Evolutionary conservation across 2,797 vertebrate species (phyloP), one percentile per base, ranked within the genome.

Genomic region (Orestias chungarensis): DNA sequence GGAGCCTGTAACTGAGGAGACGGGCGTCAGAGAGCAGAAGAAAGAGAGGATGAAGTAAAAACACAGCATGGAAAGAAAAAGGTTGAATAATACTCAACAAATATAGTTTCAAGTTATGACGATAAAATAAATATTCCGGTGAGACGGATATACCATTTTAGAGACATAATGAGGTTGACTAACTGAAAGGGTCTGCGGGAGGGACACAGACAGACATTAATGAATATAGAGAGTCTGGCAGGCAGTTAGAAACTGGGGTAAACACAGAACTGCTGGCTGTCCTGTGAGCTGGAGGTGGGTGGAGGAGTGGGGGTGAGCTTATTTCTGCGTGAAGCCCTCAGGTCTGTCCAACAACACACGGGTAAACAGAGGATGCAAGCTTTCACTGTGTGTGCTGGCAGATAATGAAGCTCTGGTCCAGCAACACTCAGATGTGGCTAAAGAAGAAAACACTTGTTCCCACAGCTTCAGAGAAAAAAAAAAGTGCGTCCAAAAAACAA

Each of bases 1-100:
- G 98, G 97, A 71, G 91, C 85, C 86, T 93, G 92, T 77, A 93
- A 33, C 90, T 91, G n/a, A 70, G 70, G 57, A 73, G 42, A 65
- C 33, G 23, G 95, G 94, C n/a, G n/a, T n/a, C n/a, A 17, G 66
- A 62, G 72, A 68, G 17, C 29, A 44, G 65, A 68, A 31, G 54
- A 49, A 64, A 25, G 72, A 44, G 29, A 46, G 47, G 68, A 52
- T 5, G 64, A 42, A 64, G 40, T 62, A 82, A 70, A 82, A 0
- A 68, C 9, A 25, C 8, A 40, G 31, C 6, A 71, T 66, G 42
- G 38, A 49, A 46, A 71, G n/a, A 70, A 17, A n/a, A 66, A 0
- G 12, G 35, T 6, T 2, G 11, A 35, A 6, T 47, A n/a, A 43
- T 61, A 47, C 54, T 68, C 27, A n/a, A 61, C 57, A n/a, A 23